A percentile compares a stretch with the other conserved stretches of the same genome.
phyloP scores from a whole-genome alignment of 2,888 invertebrate genomes.

The Phengaris alcon region DNA sequence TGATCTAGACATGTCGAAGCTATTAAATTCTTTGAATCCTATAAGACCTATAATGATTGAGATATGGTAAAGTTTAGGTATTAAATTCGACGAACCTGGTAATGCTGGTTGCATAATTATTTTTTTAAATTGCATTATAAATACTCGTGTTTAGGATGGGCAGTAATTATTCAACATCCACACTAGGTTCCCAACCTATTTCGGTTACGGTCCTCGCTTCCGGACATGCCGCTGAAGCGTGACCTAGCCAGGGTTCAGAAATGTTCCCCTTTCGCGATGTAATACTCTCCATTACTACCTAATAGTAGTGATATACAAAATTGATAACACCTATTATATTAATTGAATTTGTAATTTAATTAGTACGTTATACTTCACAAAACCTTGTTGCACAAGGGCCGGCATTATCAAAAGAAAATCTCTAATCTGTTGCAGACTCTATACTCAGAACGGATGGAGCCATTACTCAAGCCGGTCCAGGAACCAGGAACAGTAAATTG shows the following conservation, averaged over 20 bases:
- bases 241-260: not conserved
- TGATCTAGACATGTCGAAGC: not conserved
- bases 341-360: not conserved
- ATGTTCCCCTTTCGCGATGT: not conserved
- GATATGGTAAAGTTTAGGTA: too few species aligned
- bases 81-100: too few species aligned
- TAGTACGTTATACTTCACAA: not conserved
- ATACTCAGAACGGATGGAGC: not conserved
- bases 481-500: not conserved
- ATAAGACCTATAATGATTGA: not conserved
- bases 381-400: not conserved
- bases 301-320: not conserved
- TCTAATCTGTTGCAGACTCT: not conserved
- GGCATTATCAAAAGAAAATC: not conserved
- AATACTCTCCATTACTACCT: not conserved
- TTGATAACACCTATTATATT: not conserved
- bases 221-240: not conserved
- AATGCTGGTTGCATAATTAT: not conserved
- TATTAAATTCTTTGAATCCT: not conserved
- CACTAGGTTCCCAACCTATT: not conserved
- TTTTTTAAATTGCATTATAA: too few species aligned
- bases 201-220: not conserved
- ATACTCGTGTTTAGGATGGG: not conserved
- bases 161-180: constrained; percentile 9
- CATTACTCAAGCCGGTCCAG: not conserved